Base-by-base conservation (phyloP, 35 echinoderm and acorn worm species). In the Lytechinus variegatus region DNA sequence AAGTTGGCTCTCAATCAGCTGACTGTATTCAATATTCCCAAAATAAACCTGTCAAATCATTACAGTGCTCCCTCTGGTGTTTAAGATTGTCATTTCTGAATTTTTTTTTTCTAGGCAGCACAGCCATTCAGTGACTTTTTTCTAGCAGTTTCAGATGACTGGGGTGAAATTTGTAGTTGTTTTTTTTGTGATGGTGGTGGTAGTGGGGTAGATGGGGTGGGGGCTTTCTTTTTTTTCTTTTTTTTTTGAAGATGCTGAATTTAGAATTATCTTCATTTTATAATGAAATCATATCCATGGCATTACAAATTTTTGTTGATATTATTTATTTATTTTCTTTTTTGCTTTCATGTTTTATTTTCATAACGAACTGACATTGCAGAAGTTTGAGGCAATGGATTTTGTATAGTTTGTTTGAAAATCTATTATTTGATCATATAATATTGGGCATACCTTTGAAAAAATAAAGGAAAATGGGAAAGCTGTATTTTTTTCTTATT, bases 1-100 rank as follows among this genome's bases (percentile, higher is more conserved):
- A 24, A 79, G 66, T 79, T 79, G 66, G 66, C n/a, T 79, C n/a
- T 79, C 19, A 79, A 79, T 79, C 66, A 79, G 66, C 66, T 79
- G 66, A 24, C 66, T 24, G 5, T 79, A 79, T 19, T 79, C 16
- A 79, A 79, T 79, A 24, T 79, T 24, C 66, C 66, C 66, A n/a
- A 79, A 79, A 79, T 79, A 79, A 24, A 79, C 66, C 8, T 79
- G 66, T 79, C 66, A 24, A 79, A 24, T 79, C 66, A 79, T 79
- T 44, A 44, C 1, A 44, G 0, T 44, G 33, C 33, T 44, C 33
- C 33, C 33, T 44, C 33, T 44, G 33, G 33, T 44, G 33, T 44
- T 44, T 44, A 44, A 44, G 33, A 44, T 44, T 44, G 33, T 44
- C 2, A 44, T 44, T 44, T 44, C 33, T 44, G 33, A 44, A 44